These are phyloP conservation scores for Sceloporus undulatus DNA, from an alignment of 2,113 vertebrate species.

Conservation along the genomic window DNA sequence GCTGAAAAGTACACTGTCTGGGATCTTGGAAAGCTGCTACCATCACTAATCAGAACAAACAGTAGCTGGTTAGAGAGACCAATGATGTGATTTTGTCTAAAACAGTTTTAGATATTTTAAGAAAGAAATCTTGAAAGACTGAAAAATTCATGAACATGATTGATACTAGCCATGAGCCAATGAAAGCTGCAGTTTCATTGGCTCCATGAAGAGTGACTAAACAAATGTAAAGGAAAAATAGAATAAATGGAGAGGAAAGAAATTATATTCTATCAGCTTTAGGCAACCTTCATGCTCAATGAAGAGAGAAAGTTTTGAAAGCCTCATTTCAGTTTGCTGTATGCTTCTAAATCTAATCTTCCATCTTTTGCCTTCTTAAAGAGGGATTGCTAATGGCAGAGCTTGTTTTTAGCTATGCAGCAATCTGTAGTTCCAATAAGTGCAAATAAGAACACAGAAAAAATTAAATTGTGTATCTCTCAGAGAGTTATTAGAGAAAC, in stretches of 20 bases:
- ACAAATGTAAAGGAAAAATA: slow-evolving; percentile 39
- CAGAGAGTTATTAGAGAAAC: slow-evolving; percentile 28
- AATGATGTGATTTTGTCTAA: too few species aligned
- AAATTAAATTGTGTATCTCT: background rate
- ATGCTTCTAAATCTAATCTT: slow-evolving; percentile 56
- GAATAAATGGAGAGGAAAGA: slow-evolving; percentile 32
- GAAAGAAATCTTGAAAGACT: too few species aligned
- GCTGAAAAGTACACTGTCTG: too few species aligned
- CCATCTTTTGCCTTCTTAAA: slow-evolving; percentile 32
- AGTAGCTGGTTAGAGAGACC: too few species aligned
- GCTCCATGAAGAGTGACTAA: slow-evolving; percentile 40
- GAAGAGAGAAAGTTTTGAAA: slow-evolving; percentile 48
- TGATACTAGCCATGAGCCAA: too few species aligned
- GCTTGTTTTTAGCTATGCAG: background rate
- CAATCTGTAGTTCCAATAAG: slow-evolving; percentile 32
- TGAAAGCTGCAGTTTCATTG: slow-evolving; percentile 38
- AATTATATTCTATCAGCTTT: slow-evolving; percentile 26
- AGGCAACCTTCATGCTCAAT: slow-evolving; percentile 26
- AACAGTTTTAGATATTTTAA: too few species aligned
- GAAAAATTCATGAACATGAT: too few species aligned
- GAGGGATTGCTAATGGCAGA: slow-evolving; percentile 18
- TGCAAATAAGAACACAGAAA: background rate
- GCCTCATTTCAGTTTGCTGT: slow-evolving; percentile 43
- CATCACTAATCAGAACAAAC: too few species aligned
- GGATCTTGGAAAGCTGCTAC: too few species aligned